Evolutionary conservation across 2,888 invertebrate genomes (phyloP), one percentile per base, ranked within the genome.

Genomic region (Drosophila gaucha): DNA sequence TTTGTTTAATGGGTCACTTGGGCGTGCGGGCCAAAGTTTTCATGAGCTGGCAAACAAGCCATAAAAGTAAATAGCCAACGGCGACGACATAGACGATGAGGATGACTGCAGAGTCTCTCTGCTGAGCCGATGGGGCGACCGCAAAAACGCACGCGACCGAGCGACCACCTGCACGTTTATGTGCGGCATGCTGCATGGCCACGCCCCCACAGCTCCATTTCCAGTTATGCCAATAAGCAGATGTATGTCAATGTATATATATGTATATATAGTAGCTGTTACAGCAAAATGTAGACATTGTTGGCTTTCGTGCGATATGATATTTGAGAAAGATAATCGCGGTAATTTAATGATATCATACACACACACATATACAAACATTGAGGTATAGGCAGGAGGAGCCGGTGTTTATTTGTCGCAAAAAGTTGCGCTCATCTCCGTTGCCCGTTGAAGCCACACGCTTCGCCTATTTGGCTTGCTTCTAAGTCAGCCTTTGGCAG

Each of bases 1-100:
- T 84, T 84, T 78, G 86, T 74, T 86, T 87, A 84, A 86, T 87
- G 83, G 86, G 83, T 84, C 84, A 84, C 84, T 86, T 79, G 84
- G 80, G 88, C 57, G 59, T 65, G 64, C 65, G 54, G 63, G 26
- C 64, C 64, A 76, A 71, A 80, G 60, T 84, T 86, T 86, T 78
- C 78, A 82, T 63, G 78, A 72, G 67, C 80, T 86, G 78, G 58
- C 85, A 67, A 85, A 78, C 82, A 85, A 82, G 79, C 79, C 79
- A 78, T 87, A 87, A 83, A 87, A 87, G 74, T 64, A 86, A 86
- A 82, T 84, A 80, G 70, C 67, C 63, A 70, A 41, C 52, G 51
- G 39, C 39, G 41, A 24, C 16, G 38, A 28, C 44, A 43, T 31
- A 44, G 31, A 31, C 36, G 35, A 5, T 16, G 30, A 43, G 18